A percentile compares a stretch with the other conserved stretches of the same genome.
Conservation (phyloP, 2,888 invertebrate species). For the Coelopa pilipes region DNA sequence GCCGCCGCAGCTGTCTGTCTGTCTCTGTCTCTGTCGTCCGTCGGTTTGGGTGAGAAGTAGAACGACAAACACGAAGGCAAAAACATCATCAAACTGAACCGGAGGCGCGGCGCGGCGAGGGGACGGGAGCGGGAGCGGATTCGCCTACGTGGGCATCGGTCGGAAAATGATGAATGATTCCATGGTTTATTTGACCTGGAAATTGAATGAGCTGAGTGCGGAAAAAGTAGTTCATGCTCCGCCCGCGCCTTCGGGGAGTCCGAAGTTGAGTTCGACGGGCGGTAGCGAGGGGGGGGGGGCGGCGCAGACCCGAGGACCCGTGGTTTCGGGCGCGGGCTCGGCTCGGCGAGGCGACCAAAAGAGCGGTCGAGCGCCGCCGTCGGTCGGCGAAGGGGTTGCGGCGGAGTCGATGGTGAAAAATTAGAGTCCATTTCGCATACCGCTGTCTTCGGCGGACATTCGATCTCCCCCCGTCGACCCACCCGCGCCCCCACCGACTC, state of each 20-base stretch:
- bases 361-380: background rate
- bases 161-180: slow-evolving; percentile 64
- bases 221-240: background rate
- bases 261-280: background rate
- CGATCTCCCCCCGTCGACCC: too few species aligned
- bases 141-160: slow-evolving; percentile 18
- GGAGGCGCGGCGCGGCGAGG: too few species aligned
- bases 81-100: too few species aligned
- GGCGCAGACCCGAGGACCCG: background rate
- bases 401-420: too few species aligned
- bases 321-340: background rate
- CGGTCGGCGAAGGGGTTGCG: too few species aligned
- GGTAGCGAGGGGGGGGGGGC: background rate
- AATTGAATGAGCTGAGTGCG: slow-evolving; percentile 7
- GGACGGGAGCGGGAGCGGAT: background rate
- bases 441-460: too few species aligned
- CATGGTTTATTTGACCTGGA: slow-evolving; percentile 63
- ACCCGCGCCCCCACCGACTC: too few species aligned
- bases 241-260: background rate
- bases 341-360: background rate
- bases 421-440: too few species aligned
- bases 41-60: background rate
- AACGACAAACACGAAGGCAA: background rate
- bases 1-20: background rate
- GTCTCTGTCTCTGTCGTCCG: background rate